Evolutionary conservation across 2,113 vertebrate species (phyloP).

Genomic region (Hiodon tergisus): DNA sequence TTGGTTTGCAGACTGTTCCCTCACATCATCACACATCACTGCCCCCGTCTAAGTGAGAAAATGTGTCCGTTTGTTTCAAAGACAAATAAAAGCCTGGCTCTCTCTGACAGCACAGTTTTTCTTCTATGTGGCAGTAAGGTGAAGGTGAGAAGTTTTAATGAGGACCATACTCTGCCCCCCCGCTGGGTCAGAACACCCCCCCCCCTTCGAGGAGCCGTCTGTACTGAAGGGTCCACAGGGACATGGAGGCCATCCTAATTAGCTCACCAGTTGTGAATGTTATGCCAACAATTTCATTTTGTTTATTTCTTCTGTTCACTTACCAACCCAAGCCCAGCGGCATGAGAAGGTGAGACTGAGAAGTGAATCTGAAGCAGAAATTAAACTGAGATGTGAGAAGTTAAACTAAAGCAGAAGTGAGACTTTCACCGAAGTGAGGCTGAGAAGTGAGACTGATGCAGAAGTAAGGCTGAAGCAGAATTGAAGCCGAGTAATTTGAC

Average conservation of each 20-base stretch:
- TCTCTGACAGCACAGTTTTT: background rate
- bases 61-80: background rate
- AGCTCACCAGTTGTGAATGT: constrained; percentile 6
- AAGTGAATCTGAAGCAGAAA: too few species aligned
- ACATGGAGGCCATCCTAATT: constrained; percentile 1
- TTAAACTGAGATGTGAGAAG: too few species aligned
- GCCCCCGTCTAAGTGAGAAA: background rate
- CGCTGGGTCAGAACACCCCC: background rate
- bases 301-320: constrained; percentile 2
- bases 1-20: background rate
- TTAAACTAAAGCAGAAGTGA: too few species aligned
- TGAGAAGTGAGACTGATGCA: too few species aligned
- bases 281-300: constrained; percentile 1
- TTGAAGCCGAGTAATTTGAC: too few species aligned
- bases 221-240: background rate
- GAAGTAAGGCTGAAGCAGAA: too few species aligned
- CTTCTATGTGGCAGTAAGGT: background rate
- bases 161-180: background rate
- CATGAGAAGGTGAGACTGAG: background rate
- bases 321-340: background rate
- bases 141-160: constrained; percentile 26
- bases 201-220: background rate
- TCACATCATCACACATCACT: constrained; percentile 1
- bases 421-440: too few species aligned
- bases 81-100: constrained; percentile 11